phyloP scores from a whole-genome alignment of 2,797 vertebrate genomes.

The Atherinosoma microstoma region DNA sequence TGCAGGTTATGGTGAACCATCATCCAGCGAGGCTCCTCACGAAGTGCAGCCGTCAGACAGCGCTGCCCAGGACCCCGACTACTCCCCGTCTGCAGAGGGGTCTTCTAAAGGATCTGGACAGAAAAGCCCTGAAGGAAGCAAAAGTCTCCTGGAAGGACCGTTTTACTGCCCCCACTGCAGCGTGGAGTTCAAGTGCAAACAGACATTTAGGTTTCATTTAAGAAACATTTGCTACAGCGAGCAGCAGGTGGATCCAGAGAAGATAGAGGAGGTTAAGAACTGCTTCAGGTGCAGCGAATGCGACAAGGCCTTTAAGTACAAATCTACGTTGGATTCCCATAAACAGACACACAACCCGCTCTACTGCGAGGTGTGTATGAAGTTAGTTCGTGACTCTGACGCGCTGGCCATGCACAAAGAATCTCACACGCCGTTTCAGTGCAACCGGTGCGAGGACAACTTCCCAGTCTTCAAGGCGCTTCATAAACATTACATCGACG shows the following conservation, averaged over 20 bases:
- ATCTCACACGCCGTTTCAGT: conserved; percentile 80
- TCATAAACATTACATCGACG: conserved; percentile 79
- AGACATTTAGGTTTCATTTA: conserved; percentile 76
- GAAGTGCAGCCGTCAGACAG: conserved; percentile 39
- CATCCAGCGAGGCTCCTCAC: conserved; percentile 33
- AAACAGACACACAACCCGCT: conserved; percentile 81
- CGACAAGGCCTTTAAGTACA: conserved; percentile 79
- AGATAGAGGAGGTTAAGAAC: conserved; percentile 64
- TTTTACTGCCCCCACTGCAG: conserved; percentile 80
- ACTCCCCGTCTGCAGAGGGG: conserved; percentile 30
- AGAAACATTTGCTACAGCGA: conserved; percentile 80
- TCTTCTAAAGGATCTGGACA: conserved; percentile 34
- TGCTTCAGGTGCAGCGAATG: conserved; percentile 77
- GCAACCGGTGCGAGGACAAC: conserved; percentile 76
- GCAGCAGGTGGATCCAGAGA: conserved; percentile 79
- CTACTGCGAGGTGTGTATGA: conserved; percentile 80
- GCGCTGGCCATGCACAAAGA: conserved; percentile 77
- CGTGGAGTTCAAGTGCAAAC: conserved; percentile 78
- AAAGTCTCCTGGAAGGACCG: conserved; percentile 57
- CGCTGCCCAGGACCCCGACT: conserved; percentile 37
- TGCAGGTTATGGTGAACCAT: conserved; percentile 40
- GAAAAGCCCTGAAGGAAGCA: conserved; percentile 56
- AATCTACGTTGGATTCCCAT: conserved; percentile 78
- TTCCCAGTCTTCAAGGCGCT: conserved; percentile 79
- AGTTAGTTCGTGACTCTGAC: conserved; percentile 74